A percentile compares a stretch with the other conserved stretches of the same genome.
Evolutionary conservation across 1,140 invertebrate genomes (phyloP).

Genomic region (Trachymyrmex cornetzi): DNA sequence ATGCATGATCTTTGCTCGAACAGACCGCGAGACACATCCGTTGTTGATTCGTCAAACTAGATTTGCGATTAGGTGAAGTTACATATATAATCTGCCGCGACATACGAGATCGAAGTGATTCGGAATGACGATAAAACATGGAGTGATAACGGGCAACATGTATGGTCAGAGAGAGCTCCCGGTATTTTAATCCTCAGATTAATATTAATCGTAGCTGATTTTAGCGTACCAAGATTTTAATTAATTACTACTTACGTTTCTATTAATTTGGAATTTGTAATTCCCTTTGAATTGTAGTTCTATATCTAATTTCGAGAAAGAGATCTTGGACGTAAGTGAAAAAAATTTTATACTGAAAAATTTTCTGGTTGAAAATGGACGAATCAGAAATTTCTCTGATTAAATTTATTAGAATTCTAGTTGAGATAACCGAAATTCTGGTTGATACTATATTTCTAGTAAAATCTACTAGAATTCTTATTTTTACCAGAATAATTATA

Average conservation of each 20-base stretch:
- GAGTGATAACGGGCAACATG: not conserved
- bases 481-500: too few relatives aligned
- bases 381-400: too few relatives aligned
- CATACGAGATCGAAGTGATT: not conserved
- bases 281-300: not conserved
- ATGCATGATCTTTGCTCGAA: not conserved
- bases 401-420: too few relatives aligned
- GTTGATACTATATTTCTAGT: too few relatives aligned
- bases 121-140: not conserved
- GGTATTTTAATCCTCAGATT: constrained; percentile 1
- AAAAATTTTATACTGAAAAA: too few relatives aligned
- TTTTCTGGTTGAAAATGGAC: too few relatives aligned
- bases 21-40: not conserved
- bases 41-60: not conserved
- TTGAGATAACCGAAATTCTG: too few relatives aligned
- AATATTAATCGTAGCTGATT: not conserved
- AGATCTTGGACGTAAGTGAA: not conserved
- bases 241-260: constrained; percentile 2
- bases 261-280: not conserved
- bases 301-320: not conserved
- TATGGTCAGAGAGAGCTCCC: not conserved
- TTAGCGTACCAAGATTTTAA: not conserved
- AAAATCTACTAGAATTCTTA: too few relatives aligned
- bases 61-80: constrained; percentile 6
- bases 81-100: not conserved